phyloP scores from a whole-genome alignment of 2,113 vertebrate genomes.

The Origma solitaria region DNA sequence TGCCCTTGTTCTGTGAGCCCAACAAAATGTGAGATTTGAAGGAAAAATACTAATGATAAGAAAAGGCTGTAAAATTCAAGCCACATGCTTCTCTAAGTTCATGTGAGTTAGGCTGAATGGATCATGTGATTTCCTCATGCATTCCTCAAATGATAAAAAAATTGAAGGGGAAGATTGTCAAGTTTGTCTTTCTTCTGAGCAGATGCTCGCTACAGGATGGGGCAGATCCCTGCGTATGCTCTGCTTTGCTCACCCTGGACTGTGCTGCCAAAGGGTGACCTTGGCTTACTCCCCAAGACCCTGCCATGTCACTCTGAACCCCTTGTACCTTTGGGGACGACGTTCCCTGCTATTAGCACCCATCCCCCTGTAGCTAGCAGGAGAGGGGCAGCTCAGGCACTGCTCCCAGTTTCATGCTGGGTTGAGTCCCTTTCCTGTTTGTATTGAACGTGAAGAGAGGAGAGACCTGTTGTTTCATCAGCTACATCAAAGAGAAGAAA shows the following conservation, averaged over 20 bases:
- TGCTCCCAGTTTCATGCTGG: neutral
- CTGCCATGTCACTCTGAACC: neutral
- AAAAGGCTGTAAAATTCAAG: conserved; percentile 33
- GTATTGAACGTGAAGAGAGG: neutral
- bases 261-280: neutral
- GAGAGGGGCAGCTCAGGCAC: neutral
- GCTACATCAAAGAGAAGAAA: conserved; percentile 3
- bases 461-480: neutral
- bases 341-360: neutral
- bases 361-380: neutral
- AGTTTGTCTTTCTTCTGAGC: neutral
- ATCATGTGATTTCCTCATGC: neutral
- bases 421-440: neutral
- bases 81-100: neutral
- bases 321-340: neutral
- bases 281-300: neutral
- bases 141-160: neutral
- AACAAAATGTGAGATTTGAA: neutral
- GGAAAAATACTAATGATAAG: conserved; percentile 24
- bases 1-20: neutral
- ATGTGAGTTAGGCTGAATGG: neutral
- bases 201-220: neutral
- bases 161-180: neutral
- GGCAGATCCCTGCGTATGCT: fast-evolving
- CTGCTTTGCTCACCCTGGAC: neutral